These are phyloP conservation scores for Gnathonemus longibarbis DNA, from an alignment of 2,113 vertebrate species.

Conservation along the genomic window DNA sequence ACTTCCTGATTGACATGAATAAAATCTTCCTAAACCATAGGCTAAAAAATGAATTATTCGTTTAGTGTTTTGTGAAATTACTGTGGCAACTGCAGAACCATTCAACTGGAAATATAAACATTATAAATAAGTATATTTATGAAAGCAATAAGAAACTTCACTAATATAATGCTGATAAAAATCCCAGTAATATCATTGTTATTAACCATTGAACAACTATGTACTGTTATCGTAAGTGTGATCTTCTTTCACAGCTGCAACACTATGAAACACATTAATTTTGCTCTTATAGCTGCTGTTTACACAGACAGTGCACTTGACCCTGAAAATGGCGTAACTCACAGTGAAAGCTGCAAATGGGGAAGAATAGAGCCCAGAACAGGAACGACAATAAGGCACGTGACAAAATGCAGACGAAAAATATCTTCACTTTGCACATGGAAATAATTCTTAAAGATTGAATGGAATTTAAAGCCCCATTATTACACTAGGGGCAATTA, in stretches of 20 bases:
- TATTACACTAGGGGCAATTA: background rate
- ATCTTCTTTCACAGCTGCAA: slow-evolving; percentile 11
- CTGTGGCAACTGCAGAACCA: background rate
- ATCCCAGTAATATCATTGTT: slow-evolving; percentile 12
- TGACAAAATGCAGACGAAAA: background rate
- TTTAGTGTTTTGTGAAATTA: background rate
- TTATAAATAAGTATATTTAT: background rate
- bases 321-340: slow-evolving; percentile 25
- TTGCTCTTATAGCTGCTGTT: slow-evolving; percentile 16
- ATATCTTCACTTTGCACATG: background rate
- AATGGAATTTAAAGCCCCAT: background rate
- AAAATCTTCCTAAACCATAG: background rate
- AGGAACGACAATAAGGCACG: background rate
- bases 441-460: background rate
- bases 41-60: background rate
- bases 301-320: slow-evolving; percentile 34
- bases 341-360: slow-evolving; percentile 13
- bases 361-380: background rate
- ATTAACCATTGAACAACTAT: slow-evolving; percentile 23
- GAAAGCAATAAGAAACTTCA: background rate
- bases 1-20: background rate
- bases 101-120: background rate
- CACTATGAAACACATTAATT: slow-evolving; percentile 18
- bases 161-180: background rate
- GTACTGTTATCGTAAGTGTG: background rate